These are phyloP conservation scores for Sebastes trivittatus DNA, from an alignment of 2,797 vertebrate genomes.

Conservation along the genomic window DNA sequence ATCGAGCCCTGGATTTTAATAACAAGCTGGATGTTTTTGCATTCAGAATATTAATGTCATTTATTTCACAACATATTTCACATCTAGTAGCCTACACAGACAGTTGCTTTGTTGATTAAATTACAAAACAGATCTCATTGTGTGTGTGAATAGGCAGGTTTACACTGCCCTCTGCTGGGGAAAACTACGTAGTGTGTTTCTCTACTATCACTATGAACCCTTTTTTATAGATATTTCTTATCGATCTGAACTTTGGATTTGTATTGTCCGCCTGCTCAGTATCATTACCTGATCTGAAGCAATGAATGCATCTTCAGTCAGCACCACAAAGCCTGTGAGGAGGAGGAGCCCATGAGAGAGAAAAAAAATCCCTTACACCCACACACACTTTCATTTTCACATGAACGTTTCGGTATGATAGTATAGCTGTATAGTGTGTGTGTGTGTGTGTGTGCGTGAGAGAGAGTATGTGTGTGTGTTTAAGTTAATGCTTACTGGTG, in stretches of 20 bases:
- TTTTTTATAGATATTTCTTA: not conserved
- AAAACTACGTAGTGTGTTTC: not conserved
- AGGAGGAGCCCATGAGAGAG: not conserved
- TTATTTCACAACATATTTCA: not conserved
- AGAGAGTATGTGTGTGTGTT: not conserved
- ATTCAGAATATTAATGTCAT: not conserved
- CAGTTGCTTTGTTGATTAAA: not conserved
- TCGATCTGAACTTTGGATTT: not conserved
- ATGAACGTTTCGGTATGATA: constrained; percentile 40
- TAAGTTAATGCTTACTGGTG: not conserved
- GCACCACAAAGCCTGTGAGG: not conserved
- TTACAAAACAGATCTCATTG: not conserved
- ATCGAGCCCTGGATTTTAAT: not conserved
- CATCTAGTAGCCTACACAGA: not conserved
- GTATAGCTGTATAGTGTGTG: not conserved
- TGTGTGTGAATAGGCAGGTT: not conserved
- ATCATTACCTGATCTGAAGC: not conserved
- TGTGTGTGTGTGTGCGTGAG: not conserved
- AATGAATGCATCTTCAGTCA: not conserved
- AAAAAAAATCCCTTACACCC: constrained; percentile 4
- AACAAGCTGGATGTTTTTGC: not conserved
- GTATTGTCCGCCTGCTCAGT: not conserved
- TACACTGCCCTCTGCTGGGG: constrained; percentile 44
- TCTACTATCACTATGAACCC: not conserved
- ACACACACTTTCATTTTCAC: constrained; percentile 60